Evolutionary conservation across 2,113 vertebrate species (phyloP).

Genomic region (Rissa tridactyla): DNA sequence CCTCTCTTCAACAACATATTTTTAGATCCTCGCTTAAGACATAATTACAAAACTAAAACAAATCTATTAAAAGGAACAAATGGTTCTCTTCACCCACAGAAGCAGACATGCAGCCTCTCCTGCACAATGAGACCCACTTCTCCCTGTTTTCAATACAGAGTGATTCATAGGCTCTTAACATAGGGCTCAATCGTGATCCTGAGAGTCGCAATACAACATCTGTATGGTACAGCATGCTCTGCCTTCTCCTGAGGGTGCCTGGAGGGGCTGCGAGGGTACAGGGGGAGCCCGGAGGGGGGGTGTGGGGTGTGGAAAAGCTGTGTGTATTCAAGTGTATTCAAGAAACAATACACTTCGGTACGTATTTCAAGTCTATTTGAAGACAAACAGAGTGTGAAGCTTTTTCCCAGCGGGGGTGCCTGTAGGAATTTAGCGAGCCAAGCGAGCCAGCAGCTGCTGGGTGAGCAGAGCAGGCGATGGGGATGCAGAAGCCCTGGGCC

Average conservation of each 20-base stretch:
- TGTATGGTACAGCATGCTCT: neutral
- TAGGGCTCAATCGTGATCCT: neutral
- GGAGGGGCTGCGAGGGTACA: neutral
- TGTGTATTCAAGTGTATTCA: neutral
- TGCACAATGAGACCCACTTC: neutral
- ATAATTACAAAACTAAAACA: neutral
- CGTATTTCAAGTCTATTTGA: neutral
- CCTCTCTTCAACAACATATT: neutral
- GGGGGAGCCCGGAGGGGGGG: neutral
- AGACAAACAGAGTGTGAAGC: neutral
- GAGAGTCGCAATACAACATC: neutral
- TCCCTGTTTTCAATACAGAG: neutral
- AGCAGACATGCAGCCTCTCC: neutral
- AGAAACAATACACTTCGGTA: neutral
- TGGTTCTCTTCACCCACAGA: neutral
- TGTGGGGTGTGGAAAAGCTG: neutral
- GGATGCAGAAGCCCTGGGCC: fast-evolving
- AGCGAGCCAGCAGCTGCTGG: neutral
- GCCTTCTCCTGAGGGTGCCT: neutral
- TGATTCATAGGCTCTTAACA: neutral
- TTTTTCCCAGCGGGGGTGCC: neutral
- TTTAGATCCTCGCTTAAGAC: neutral
- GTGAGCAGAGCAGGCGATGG: neutral
- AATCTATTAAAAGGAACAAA: neutral
- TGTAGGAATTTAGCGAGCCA: neutral